A percentile compares a stretch with the other conserved stretches of the same genome.
Conservation (phyloP, 2,797 vertebrate genomes). For the Coregonus suidteri region DNA sequence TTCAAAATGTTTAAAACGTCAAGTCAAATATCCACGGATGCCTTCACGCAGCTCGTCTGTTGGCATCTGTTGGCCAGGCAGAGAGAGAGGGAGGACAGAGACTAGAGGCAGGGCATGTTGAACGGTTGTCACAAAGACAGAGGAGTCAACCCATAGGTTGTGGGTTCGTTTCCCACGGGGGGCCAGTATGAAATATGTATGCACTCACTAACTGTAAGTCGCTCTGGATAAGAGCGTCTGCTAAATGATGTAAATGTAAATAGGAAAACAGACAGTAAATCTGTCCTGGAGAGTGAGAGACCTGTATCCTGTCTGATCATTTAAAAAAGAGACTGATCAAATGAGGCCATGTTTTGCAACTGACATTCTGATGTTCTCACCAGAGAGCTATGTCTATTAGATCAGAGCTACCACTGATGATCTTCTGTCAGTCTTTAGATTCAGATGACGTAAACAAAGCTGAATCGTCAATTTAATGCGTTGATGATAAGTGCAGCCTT, state of each 20-base stretch:
- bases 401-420: constrained; percentile 50
- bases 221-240: too few relatives aligned
- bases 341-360: constrained; percentile 13
- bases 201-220: too few relatives aligned
- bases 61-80: constrained; percentile 31
- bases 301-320: background rate
- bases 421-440: constrained; percentile 50
- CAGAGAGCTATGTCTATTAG: constrained; percentile 39
- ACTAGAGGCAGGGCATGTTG: background rate
- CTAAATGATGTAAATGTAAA: too few relatives aligned
- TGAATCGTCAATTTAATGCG: constrained; percentile 60
- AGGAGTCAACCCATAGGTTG: constrained; percentile 1
- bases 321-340: constrained; percentile 7
- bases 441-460: constrained; percentile 58
- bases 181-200: too few relatives aligned
- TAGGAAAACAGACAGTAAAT: constrained; percentile 12
- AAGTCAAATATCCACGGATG: constrained; percentile 13
- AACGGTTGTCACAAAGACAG: background rate
- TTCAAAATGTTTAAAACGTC: constrained; percentile 35
- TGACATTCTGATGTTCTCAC: constrained; percentile 18
- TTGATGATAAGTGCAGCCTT: constrained; percentile 57
- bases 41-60: background rate
- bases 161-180: too few relatives aligned
- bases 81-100: background rate
- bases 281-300: background rate